Base-by-base conservation (phyloP, 2,113 vertebrate genomes). In the Hirundichthys speculiger region DNA sequence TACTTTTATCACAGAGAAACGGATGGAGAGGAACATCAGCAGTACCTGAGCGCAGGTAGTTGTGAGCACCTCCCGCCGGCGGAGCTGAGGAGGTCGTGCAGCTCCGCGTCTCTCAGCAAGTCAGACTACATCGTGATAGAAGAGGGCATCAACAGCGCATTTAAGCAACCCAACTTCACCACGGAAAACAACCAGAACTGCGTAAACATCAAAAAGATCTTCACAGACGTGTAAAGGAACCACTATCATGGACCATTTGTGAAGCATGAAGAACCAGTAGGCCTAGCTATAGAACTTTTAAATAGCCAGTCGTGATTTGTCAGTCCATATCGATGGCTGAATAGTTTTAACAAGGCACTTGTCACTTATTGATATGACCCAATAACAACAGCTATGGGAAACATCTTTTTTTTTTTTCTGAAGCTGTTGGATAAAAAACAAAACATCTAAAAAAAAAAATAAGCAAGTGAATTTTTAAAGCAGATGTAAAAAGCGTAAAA, bases 1-100 rank as follows among this genome's bases (percentile, higher is more conserved):
- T 99, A 99, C 63, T 99, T 99, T 84, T 98, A 99, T 85, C 98
- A 98, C 89, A 89, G 98, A 42, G 98, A 98, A 92, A 98, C 96
- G 0, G 98, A 99, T 4, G 96, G 95, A 4, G 98, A 99, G 90
- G 98, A 99, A 22, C 95, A 95, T 73, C 94, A 96, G 1, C 95
- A 95, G 70, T 97, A 96, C 81, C 57, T 93, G 91, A 94, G 95
- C 49, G 87, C 95, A 5, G 92, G 91, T 50, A 97, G 95, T 90
- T 98, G 96, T 73, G 95, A 97, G 86, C 95, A 96, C 75, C 92
- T 96, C 66, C 93, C 94, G 0, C 77, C 95, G 0, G 96, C 95
- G 86, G 96, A 96, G 83, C 92, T 95, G 83, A 93, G 94, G 75
- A 94, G 94, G 80, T 94, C 95, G 11, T 92, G 94, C 72, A 98